A percentile compares a stretch with the other conserved stretches of the same genome.
Conservation (phyloP, 2,797 vertebrate species). For the Brachymystax lenok region DNA sequence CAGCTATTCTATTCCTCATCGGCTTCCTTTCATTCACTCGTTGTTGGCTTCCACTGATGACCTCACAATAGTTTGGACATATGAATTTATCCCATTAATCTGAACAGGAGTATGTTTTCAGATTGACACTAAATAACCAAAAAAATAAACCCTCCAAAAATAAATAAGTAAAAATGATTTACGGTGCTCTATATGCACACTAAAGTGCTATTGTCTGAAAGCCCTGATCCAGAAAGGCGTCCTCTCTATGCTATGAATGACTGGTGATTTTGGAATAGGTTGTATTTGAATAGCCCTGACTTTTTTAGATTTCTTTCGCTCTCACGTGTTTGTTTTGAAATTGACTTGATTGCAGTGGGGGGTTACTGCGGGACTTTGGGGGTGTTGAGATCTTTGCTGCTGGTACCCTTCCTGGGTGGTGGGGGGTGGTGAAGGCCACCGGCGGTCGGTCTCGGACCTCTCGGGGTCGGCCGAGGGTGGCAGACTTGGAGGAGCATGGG, state of each 20-base stretch:
- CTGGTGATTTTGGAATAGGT: conserved; percentile 71
- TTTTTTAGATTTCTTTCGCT: conserved; percentile 58
- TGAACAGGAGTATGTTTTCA: conserved; percentile 9
- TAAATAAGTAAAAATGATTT: conserved; percentile 63
- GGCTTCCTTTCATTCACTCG: conserved; percentile 17
- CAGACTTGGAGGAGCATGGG: conserved; percentile 54
- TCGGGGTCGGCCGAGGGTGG: conserved; percentile 77
- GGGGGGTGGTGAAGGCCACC: conserved; percentile 83
- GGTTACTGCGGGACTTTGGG: conserved; percentile 91
- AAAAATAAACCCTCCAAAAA: conserved; percentile 44
- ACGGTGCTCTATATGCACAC: conserved; percentile 68
- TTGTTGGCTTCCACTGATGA: conserved; percentile 31
- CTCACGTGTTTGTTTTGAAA: conserved; percentile 60
- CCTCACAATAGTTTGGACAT: conserved; percentile 33
- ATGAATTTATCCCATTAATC: conserved; percentile 34
- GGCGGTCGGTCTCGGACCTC: conserved; percentile 83
- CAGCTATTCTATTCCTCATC: background rate
- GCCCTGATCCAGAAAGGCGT: conserved; percentile 88
- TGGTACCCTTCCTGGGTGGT: conserved; percentile 73
- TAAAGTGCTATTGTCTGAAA: conserved; percentile 82
- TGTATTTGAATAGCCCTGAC: conserved; percentile 74
- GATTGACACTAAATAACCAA: conserved; percentile 26
- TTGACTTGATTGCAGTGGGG: conserved; percentile 6
- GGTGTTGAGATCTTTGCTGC: conserved; percentile 86
- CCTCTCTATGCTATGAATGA: conserved; percentile 74